These are phyloP conservation scores for Semnopithecus entellus DNA, from an alignment of 2,113 vertebrate species.

Conservation along the genomic window DNA sequence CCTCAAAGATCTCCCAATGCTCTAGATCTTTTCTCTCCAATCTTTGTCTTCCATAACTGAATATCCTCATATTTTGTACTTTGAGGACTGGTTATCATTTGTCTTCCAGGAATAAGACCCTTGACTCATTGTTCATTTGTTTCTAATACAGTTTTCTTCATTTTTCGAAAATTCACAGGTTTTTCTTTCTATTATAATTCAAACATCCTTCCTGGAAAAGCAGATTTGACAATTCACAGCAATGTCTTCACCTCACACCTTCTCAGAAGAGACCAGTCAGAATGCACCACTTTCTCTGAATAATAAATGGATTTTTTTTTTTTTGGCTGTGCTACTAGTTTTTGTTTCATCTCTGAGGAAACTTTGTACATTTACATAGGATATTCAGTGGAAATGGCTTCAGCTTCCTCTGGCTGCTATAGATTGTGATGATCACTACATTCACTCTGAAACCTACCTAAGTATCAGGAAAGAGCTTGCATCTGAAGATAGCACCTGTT, in stretches of 20 bases:
- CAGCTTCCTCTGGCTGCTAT: not conserved
- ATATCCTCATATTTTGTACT: constrained; percentile 42
- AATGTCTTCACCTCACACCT: constrained; percentile 70
- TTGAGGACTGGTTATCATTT: constrained; percentile 75
- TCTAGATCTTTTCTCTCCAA: constrained; percentile 74
- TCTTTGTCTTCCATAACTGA: constrained; percentile 72
- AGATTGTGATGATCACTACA: not conserved
- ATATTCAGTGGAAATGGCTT: not conserved
- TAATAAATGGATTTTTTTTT: constrained; percentile 51
- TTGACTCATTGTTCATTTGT: constrained; percentile 75
- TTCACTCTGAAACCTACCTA: constrained; percentile 22
- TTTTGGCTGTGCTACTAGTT: not conserved
- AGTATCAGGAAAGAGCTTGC: not conserved
- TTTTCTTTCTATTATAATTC: constrained; percentile 75
- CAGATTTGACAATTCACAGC: constrained; percentile 78
- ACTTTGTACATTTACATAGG: not conserved
- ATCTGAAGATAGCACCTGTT: not conserved
- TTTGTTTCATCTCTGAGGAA: constrained; percentile 21
- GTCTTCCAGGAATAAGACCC: constrained; percentile 62
- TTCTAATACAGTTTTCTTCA: constrained; percentile 72
- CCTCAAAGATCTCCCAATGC: constrained; percentile 62
- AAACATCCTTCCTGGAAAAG: constrained; percentile 74
- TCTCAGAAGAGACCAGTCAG: constrained; percentile 54
- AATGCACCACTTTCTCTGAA: constrained; percentile 48
- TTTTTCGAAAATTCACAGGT: constrained; percentile 70